Evolutionary conservation across 2,113 vertebrate species (phyloP).

Genomic region (Pongo abelii): DNA sequence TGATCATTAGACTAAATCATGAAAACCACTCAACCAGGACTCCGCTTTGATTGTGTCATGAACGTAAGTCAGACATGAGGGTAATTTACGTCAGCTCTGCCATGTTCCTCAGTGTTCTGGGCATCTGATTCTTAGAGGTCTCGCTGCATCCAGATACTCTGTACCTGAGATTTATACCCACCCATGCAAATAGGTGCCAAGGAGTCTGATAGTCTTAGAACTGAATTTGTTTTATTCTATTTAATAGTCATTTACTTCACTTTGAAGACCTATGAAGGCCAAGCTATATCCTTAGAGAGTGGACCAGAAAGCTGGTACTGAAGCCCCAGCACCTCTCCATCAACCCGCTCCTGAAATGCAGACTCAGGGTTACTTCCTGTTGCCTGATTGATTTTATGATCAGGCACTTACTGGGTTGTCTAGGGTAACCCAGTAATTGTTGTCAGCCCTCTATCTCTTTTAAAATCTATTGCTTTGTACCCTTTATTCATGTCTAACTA

Average conservation of each 20-base stretch:
- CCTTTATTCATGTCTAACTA: background rate
- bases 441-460: background rate
- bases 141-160: background rate
- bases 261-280: background rate
- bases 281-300: background rate
- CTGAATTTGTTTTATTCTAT: background rate
- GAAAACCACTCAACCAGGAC: constrained; percentile 42
- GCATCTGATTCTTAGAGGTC: background rate
- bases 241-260: background rate
- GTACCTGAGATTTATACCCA: background rate
- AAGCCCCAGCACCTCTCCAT: accelerated
- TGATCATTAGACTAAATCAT: constrained; percentile 60
- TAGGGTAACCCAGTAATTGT: background rate
- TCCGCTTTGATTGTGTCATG: constrained; percentile 38
- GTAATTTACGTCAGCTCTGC: background rate
- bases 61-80: background rate
- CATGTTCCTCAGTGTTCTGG: background rate
- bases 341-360: background rate
- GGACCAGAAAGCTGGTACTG: background rate
- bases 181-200: background rate
- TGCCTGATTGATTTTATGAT: background rate
- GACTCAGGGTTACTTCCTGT: accelerated
- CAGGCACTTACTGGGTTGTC: too few species aligned
- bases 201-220: background rate
- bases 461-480: background rate